phyloP scores from a whole-genome alignment of 1,140 invertebrate species.

The Paraescarpia echinospica region DNA sequence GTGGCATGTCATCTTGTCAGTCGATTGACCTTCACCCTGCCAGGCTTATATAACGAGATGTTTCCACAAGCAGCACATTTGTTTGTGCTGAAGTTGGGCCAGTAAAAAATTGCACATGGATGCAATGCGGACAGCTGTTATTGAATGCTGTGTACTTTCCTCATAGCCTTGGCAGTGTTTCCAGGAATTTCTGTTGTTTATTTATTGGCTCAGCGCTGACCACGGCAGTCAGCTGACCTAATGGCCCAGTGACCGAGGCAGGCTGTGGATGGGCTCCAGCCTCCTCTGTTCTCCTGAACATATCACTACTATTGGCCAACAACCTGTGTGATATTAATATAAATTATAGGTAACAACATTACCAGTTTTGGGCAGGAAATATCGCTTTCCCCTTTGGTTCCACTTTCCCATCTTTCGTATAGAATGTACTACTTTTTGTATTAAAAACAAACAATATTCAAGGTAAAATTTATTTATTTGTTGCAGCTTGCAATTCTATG shows the following conservation, averaged over 20 bases:
- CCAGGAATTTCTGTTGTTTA: not conserved
- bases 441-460: too few relatives aligned
- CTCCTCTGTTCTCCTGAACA: not conserved
- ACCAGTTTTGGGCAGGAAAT: too few relatives aligned
- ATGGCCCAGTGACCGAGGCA: not conserved
- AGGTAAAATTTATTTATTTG: too few relatives aligned
- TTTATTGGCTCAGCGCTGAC: not conserved
- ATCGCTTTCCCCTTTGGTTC: too few relatives aligned
- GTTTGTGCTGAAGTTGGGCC: not conserved
- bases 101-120: not conserved
- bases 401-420: too few relatives aligned
- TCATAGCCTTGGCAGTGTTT: not conserved
- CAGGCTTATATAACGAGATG: not conserved
- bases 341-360: too few relatives aligned
- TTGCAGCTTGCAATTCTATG: too few relatives aligned
- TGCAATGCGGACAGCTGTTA: not conserved
- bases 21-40: not conserved
- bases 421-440: too few relatives aligned
- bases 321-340: too few relatives aligned
- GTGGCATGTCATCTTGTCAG: not conserved
- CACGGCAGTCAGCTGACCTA: not conserved
- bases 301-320: not conserved
- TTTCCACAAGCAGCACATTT: not conserved
- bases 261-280: not conserved
- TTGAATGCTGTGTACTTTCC: not conserved